These are phyloP conservation scores for Pagetopsis macropterus DNA, from an alignment of 2,797 vertebrate species.

Conservation along the genomic window DNA sequence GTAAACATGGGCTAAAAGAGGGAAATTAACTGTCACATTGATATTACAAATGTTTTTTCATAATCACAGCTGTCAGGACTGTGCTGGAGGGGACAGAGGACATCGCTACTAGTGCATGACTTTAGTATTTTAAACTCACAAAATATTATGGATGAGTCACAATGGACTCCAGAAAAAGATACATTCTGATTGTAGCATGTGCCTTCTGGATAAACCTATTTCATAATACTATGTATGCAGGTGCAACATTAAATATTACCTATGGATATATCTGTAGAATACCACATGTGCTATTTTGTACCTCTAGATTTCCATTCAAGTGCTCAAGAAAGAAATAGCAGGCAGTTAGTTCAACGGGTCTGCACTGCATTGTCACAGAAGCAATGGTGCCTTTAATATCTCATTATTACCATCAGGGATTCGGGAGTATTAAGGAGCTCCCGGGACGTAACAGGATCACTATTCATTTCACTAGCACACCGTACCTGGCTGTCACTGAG, in stretches of 20 bases:
- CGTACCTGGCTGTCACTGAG: constrained; percentile 55
- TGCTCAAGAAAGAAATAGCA: background rate
- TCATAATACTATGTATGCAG: background rate
- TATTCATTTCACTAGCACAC: constrained; percentile 44
- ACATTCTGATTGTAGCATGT: background rate
- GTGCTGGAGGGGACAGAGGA: background rate
- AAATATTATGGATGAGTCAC: background rate
- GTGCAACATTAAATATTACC: background rate
- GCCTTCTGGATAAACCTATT: background rate
- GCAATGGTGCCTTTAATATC: constrained; percentile 52
- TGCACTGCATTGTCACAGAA: constrained; percentile 28
- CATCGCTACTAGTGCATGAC: background rate
- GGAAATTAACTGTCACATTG: constrained; percentile 3
- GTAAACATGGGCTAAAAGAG: background rate
- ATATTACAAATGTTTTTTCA: background rate
- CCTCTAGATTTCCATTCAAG: background rate
- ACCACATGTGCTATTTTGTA: background rate
- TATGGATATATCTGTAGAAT: background rate
- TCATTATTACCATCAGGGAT: constrained; percentile 42
- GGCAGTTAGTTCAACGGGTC: constrained; percentile 61
- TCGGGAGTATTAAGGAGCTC: constrained; percentile 37
- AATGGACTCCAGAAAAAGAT: background rate
- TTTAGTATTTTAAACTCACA: background rate
- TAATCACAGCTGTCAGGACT: background rate
- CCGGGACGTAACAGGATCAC: constrained; percentile 48